A percentile compares a stretch with the other conserved stretches of the same genome.
phyloP scores from a whole-genome alignment of 2,888 invertebrate species.

The Nomada fabriciana region DNA sequence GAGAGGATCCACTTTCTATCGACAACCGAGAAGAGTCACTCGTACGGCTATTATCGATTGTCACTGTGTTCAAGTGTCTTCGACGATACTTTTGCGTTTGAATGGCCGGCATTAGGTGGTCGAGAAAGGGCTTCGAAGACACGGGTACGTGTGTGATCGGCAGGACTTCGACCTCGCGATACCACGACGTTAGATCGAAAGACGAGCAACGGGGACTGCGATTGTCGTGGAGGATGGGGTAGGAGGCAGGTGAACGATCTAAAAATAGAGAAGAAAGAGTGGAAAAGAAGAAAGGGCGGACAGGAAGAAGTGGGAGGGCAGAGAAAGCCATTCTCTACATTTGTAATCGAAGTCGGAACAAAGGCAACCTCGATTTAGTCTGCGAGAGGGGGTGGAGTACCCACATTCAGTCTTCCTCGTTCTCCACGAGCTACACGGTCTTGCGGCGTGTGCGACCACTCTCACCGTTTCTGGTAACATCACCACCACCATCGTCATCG shows the following conservation, averaged over 20 bases:
- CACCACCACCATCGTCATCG: constrained; percentile 35
- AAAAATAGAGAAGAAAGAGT: constrained; percentile 41
- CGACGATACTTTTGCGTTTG: constrained; percentile 29
- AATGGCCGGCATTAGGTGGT: constrained; percentile 18
- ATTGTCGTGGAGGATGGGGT: constrained; percentile 10
- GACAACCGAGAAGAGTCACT: constrained; percentile 42
- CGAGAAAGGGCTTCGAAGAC: constrained; percentile 11
- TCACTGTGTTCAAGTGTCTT: constrained; percentile 39
- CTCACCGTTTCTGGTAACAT: constrained; percentile 59
- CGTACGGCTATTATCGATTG: constrained; percentile 53
- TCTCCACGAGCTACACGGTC: constrained; percentile 49
- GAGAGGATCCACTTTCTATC: constrained; percentile 26
- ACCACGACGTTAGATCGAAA: constrained; percentile 44
- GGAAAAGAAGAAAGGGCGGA: constrained; percentile 32
- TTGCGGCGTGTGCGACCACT: constrained; percentile 55
- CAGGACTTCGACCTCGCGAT: constrained; percentile 50
- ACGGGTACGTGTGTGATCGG: constrained; percentile 23
- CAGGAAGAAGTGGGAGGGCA: constrained; percentile 21
- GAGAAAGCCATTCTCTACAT: constrained; percentile 73
- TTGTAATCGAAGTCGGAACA: constrained; percentile 79
- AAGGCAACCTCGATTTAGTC: constrained; percentile 66
- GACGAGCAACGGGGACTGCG: constrained; percentile 29
- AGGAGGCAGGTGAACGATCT: constrained; percentile 38
- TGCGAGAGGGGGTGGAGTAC: constrained; percentile 45
- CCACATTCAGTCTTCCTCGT: constrained; percentile 58